phyloP scores from a whole-genome alignment of 2,888 invertebrate genomes.

The Laothoe populi region DNA sequence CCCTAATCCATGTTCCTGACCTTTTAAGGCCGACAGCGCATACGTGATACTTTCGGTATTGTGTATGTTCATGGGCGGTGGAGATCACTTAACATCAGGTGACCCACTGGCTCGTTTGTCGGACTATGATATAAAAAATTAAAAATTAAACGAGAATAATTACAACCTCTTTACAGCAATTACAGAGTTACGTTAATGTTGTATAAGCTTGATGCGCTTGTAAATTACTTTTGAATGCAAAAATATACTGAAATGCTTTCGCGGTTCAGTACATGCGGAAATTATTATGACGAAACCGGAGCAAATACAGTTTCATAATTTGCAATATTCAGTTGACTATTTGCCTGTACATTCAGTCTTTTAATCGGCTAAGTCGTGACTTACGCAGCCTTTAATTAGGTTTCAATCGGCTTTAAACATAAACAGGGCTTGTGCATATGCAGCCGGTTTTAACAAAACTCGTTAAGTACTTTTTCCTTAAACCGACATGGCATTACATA shows the following conservation, averaged over 20 bases:
- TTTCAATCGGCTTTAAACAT: no score
- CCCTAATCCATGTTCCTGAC: not conserved
- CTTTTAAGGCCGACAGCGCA: no score
- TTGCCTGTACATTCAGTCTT: constrained; percentile 1
- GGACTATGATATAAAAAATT: no score
- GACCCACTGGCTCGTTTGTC: no score
- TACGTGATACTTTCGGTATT: no score
- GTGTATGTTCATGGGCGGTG: no score
- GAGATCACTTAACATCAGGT: no score
- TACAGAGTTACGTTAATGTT: not conserved
- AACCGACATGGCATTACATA: no score
- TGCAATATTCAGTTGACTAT: constrained; percentile 11
- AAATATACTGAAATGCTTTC: constrained; percentile 24
- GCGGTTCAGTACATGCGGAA: constrained; percentile 36
- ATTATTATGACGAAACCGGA: constrained; percentile 41
- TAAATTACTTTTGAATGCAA: constrained; percentile 20
- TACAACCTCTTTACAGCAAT: constrained; percentile 7
- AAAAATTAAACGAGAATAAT: not conserved
- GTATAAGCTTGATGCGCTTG: constrained; percentile 21
- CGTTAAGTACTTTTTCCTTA: no score
- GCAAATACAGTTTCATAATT: constrained; percentile 42
- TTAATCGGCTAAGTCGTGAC: constrained; percentile 1
- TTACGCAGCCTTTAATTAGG: not conserved
- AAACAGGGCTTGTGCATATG: not conserved
- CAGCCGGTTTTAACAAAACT: not conserved